Conservation (phyloP, 1,140 invertebrate genomes). For the Orchesella cincta region DNA sequence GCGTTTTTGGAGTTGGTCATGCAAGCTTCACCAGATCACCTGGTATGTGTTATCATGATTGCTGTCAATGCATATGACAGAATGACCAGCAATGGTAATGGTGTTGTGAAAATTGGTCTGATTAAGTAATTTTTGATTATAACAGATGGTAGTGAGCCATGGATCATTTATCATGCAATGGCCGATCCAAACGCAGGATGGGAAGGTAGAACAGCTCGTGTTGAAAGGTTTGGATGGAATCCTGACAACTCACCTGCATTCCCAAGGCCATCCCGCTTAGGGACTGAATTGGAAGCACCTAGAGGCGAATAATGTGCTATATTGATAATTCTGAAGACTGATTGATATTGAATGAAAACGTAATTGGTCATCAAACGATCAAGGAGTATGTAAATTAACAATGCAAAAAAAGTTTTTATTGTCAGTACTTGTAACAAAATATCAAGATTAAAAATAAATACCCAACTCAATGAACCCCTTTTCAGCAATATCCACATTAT, state of each 20-base stretch:
- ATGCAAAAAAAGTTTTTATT: too few relatives aligned
- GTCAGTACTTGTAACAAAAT: too few relatives aligned
- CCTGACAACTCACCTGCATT: constrained; percentile 45
- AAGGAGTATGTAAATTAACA: too few relatives aligned
- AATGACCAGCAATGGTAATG: too few relatives aligned
- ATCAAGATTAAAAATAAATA: too few relatives aligned
- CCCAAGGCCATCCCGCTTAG: constrained; percentile 42
- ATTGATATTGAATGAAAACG: too few relatives aligned
- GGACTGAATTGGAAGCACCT: constrained; percentile 34
- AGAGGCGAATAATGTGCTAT: constrained; percentile 43
- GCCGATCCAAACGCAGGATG: constrained; percentile 37
- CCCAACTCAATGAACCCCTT: too few relatives aligned
- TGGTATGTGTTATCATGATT: too few relatives aligned
- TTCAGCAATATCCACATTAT: neutral
- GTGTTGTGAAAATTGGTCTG: too few relatives aligned
- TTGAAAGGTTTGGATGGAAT: constrained; percentile 46
- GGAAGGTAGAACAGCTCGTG: constrained; percentile 39
- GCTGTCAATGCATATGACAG: too few relatives aligned
- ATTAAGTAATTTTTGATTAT: neutral
- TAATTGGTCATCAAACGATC: too few relatives aligned
- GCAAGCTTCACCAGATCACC: constrained; percentile 47
- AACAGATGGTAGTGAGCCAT: constrained; percentile 30
- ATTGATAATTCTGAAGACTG: too few relatives aligned
- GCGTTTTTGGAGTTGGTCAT: constrained; percentile 46
- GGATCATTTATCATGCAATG: constrained; percentile 46